A percentile compares a stretch with the other conserved stretches of the same genome.
phyloP scores from a whole-genome alignment of 2,113 vertebrate species.

The Alectura lathami region DNA sequence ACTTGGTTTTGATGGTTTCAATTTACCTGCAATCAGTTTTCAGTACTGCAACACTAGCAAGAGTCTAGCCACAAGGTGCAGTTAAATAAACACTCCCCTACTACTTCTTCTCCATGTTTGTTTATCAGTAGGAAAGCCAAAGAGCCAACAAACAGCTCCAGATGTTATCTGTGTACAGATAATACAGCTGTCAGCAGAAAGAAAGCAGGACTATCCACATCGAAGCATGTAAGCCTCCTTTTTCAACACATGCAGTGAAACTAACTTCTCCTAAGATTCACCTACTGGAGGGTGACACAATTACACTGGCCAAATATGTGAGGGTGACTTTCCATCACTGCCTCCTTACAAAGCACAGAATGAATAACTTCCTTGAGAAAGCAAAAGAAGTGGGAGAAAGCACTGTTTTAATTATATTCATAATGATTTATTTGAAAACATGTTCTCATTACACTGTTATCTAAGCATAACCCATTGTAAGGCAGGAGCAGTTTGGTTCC shows the following conservation, averaged over 20 bases:
- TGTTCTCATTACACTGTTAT: neutral
- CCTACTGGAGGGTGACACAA: neutral
- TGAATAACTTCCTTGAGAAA: conserved; percentile 6
- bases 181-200: neutral
- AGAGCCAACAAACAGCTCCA: neutral
- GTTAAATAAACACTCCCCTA: neutral
- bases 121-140: neutral
- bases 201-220: neutral
- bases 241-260: neutral
- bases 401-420: neutral
- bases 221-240: neutral
- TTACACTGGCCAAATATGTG: neutral
- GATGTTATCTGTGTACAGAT: neutral
- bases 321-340: neutral
- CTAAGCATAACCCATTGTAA: conserved; percentile 1
- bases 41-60: neutral
- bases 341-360: neutral
- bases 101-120: neutral
- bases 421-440: conserved; percentile 18
- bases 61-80: neutral
- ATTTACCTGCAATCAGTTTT: neutral
- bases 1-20: neutral
- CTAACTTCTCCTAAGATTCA: neutral
- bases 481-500: neutral
- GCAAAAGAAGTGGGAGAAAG: neutral